These are phyloP conservation scores for Tor tambroides DNA, from an alignment of 2,113 vertebrate species.

Conservation along the genomic window DNA sequence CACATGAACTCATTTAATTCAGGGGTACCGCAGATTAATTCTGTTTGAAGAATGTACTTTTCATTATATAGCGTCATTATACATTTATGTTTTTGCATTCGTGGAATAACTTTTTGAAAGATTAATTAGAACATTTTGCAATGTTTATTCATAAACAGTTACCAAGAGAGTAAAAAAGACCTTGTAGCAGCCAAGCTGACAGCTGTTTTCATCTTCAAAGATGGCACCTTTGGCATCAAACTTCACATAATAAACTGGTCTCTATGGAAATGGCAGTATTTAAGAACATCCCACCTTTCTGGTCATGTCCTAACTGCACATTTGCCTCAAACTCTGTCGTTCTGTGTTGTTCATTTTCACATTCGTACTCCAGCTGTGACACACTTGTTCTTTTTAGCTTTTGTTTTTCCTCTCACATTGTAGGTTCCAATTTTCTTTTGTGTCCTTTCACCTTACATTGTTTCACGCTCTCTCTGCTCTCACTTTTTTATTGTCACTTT, in stretches of 20 bases:
- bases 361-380: neutral
- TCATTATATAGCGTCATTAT: too few species aligned
- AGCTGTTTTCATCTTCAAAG: slow-evolving; percentile 32
- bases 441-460: slow-evolving; percentile 6
- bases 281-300: neutral
- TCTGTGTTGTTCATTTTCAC: neutral
- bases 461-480: neutral
- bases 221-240: neutral
- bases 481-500: neutral
- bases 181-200: slow-evolving; percentile 23
- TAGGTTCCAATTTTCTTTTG: slow-evolving; percentile 5
- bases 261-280: neutral
- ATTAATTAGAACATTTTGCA: neutral
- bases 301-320: neutral
- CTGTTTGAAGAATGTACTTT: neutral
- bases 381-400: slow-evolving; percentile 23
- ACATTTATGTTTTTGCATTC: neutral
- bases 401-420: slow-evolving; percentile 19
- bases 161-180: neutral
- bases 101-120: neutral
- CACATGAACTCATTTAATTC: neutral
- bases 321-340: neutral
- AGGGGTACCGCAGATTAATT: neutral
- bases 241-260: neutral
- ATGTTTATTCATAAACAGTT: neutral